Evolutionary conservation across 2,888 invertebrate species (phyloP).

Genomic region (Pandemis heparana): DNA sequence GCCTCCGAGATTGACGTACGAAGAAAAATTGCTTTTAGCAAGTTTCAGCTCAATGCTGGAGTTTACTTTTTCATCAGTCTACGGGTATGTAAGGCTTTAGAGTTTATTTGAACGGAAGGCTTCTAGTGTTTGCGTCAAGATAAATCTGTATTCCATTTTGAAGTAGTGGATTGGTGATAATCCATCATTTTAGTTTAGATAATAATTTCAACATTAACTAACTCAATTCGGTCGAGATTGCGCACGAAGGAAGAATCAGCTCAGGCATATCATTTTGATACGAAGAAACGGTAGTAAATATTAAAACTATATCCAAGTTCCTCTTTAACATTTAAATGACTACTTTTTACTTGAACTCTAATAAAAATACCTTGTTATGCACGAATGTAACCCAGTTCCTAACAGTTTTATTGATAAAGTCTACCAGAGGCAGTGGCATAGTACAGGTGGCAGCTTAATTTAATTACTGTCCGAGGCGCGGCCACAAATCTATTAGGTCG

Average conservation of each 20-base stretch:
- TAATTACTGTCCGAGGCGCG: constrained; percentile 14
- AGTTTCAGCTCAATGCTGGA: constrained; percentile 55
- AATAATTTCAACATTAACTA: not conserved
- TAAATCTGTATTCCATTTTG: not conserved
- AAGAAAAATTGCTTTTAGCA: constrained; percentile 72
- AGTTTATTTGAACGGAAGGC: not conserved
- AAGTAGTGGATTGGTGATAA: not conserved
- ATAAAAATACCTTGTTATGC: not conserved
- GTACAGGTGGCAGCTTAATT: not conserved
- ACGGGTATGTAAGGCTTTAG: constrained; percentile 5
- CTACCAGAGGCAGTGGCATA: not conserved
- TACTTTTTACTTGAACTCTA: not conserved
- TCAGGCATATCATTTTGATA: too few relatives aligned
- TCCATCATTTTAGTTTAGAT: not conserved
- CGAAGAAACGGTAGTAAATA: too few relatives aligned
- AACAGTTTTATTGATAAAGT: constrained; percentile 1
- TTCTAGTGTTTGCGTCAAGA: not conserved
- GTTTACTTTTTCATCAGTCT: constrained; percentile 54
- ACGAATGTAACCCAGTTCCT: not conserved
- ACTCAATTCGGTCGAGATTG: not conserved
- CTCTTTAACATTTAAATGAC: too few relatives aligned
- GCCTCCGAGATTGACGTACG: constrained; percentile 70
- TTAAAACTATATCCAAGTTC: too few relatives aligned
- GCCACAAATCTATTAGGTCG: constrained; percentile 37
- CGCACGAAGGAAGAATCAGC: not conserved